These are phyloP conservation scores for Nannoperca australis DNA, from an alignment of 2,797 vertebrate genomes.

Conservation along the genomic window DNA sequence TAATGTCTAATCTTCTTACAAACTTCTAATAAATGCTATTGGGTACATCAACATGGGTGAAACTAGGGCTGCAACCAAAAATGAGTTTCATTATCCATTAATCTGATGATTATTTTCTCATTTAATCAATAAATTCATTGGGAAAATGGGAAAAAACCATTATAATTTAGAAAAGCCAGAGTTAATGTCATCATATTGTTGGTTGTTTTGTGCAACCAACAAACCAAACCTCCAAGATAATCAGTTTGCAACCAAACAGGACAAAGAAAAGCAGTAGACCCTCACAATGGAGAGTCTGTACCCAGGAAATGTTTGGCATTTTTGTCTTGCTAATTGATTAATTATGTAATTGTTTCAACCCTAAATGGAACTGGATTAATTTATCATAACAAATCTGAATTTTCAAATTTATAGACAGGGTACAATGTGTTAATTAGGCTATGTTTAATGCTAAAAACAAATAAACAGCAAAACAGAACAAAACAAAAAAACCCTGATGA, in stretches of 20 bases:
- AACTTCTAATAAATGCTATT: background rate
- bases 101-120: background rate
- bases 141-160: background rate
- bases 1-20: background rate
- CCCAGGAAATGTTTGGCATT: no score
- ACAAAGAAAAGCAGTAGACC: conserved; percentile 3
- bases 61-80: background rate
- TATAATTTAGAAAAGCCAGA: background rate
- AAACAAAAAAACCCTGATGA: background rate
- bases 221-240: conserved; percentile 1
- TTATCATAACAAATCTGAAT: background rate
- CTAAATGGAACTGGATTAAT: background rate
- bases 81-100: background rate
- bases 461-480: background rate
- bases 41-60: background rate
- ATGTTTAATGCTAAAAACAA: background rate
- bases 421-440: background rate
- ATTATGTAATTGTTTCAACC: background rate
- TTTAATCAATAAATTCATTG: background rate
- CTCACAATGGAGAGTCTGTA: background rate
- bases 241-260: background rate
- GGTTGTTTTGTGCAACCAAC: background rate
- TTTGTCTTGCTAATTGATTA: background rate
- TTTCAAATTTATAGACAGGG: background rate
- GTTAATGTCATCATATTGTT: background rate